Conservation (phyloP, 2,888 invertebrate species). For the Melieria picta region DNA sequence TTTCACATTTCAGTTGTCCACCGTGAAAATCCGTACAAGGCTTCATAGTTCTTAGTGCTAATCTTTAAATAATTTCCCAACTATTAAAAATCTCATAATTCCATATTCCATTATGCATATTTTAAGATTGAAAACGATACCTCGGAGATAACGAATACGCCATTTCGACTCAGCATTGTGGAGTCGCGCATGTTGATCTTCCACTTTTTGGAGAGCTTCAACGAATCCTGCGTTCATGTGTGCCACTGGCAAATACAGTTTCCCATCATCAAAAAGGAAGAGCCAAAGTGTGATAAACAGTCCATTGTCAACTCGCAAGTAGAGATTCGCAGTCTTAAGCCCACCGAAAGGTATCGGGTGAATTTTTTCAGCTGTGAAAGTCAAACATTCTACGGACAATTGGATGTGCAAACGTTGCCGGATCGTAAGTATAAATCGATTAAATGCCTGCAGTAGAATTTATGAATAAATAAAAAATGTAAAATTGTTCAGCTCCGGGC, state of each 20-base stretch:
- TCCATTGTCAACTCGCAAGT: constrained; percentile 55
- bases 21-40: too few species aligned
- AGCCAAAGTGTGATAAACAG: constrained; percentile 54
- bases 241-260: constrained; percentile 55
- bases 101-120: background rate
- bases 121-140: constrained; percentile 62
- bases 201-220: constrained; percentile 56
- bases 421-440: constrained; percentile 57
- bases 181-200: constrained; percentile 62
- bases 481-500: constrained; percentile 57
- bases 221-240: constrained; percentile 58
- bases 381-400: constrained; percentile 58
- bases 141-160: constrained; percentile 55
- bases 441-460: background rate
- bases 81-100: background rate
- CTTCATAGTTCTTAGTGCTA: background rate
- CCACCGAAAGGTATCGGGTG: constrained; percentile 57
- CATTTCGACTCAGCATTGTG: constrained; percentile 56
- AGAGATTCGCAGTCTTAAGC: constrained; percentile 53
- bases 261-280: constrained; percentile 53
- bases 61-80: background rate
- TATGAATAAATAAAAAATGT: background rate
- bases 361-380: constrained; percentile 59
- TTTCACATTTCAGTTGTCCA: too few species aligned
- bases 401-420: constrained; percentile 60